Conservation (phyloP, 2,888 invertebrate species). For the Macrophya alboannulata region DNA sequence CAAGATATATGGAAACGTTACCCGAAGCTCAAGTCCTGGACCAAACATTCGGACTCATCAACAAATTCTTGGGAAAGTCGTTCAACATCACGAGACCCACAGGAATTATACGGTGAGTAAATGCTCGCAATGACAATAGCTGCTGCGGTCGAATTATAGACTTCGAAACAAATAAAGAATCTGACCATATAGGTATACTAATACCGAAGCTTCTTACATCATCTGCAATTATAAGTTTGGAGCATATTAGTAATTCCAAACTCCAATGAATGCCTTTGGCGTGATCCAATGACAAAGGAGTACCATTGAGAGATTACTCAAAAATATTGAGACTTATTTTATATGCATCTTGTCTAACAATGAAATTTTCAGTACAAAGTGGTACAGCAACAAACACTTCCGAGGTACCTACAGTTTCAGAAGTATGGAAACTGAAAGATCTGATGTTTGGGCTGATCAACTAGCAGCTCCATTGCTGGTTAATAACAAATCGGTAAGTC, state of each 20-base stretch:
- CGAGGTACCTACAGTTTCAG: conserved; percentile 86
- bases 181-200: background rate
- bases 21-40: conserved; percentile 81
- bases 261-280: background rate
- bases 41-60: conserved; percentile 80
- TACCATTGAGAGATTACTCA: too few relatives aligned
- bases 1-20: conserved; percentile 83
- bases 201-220: background rate
- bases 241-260: background rate
- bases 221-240: background rate
- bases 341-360: too few relatives aligned
- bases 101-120: conserved; percentile 80
- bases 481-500: conserved; percentile 71
- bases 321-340: too few relatives aligned
- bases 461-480: conserved; percentile 82
- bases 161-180: background rate
- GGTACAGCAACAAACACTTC: conserved; percentile 85
- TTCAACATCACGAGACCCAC: conserved; percentile 81
- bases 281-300: too few relatives aligned
- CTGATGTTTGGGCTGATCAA: conserved; percentile 79
- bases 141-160: background rate
- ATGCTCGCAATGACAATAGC: background rate
- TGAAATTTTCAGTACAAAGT: conserved; percentile 82
- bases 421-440: conserved; percentile 80
- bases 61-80: conserved; percentile 80